Conservation (phyloP, 2,888 invertebrate species). For the Nebria salina region DNA sequence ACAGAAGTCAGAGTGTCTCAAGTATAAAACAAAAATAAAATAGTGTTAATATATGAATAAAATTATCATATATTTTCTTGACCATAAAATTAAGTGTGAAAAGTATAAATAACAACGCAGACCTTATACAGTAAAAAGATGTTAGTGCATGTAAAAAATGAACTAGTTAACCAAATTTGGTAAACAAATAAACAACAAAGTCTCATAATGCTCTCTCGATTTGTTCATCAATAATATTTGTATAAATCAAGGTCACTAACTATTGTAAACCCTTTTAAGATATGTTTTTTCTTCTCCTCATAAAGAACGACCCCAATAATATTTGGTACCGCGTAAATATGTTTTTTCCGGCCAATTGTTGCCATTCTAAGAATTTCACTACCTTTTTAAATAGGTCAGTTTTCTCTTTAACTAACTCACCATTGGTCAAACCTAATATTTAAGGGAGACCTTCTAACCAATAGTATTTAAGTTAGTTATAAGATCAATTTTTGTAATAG, state of each 20-base stretch:
- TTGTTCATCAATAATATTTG: neutral
- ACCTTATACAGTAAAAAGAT: neutral
- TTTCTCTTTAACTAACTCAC: no score
- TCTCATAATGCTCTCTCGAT: neutral
- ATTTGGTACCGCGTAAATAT: no score
- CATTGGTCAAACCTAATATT: no score
- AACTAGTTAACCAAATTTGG: neutral
- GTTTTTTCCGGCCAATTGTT: no score
- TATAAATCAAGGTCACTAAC: neutral
- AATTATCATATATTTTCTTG: neutral
- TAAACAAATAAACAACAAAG: neutral
- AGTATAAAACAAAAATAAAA: neutral
- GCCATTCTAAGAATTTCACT: no score
- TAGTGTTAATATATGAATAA: neutral
- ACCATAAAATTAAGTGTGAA: neutral
- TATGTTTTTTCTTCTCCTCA: no score
- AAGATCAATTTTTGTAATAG: no score
- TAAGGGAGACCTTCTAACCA: no score
- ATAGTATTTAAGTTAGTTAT: no score
- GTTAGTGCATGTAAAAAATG: neutral
- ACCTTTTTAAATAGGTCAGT: no score
- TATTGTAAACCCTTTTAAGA: no score
- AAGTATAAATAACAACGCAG: neutral
- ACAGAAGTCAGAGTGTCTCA: neutral
- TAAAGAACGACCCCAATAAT: no score